Conservation (phyloP, 2,888 invertebrate genomes). For the Campoplex capitator region DNA sequence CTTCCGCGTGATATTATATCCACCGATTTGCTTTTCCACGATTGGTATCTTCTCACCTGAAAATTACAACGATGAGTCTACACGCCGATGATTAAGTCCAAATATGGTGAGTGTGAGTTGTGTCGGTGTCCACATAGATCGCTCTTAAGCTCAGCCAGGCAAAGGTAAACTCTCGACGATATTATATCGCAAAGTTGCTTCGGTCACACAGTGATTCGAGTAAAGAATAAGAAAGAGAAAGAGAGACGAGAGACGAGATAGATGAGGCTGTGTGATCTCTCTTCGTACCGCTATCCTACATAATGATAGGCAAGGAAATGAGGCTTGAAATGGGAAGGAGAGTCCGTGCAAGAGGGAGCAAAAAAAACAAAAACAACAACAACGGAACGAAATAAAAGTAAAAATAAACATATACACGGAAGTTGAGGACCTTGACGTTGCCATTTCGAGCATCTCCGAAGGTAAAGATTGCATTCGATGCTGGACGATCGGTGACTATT, state of each 20-base stretch:
- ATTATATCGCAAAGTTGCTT: conserved; percentile 51
- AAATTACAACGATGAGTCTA: conserved; percentile 62
- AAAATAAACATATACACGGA: conserved; percentile 74
- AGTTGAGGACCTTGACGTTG: conserved; percentile 76
- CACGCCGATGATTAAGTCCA: conserved; percentile 71
- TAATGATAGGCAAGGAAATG: conserved; percentile 71
- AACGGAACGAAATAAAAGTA: conserved; percentile 49
- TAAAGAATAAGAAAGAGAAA: not conserved
- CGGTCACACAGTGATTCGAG: conserved; percentile 36
- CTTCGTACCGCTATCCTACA: conserved; percentile 19
- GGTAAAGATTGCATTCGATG: conserved; percentile 45
- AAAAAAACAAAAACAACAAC: conserved; percentile 45
- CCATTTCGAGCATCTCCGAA: conserved; percentile 74
- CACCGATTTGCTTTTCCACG: conserved; percentile 21
- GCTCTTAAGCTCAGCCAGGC: conserved; percentile 36
- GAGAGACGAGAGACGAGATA: conserved; percentile 9
- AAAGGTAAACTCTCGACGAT: conserved; percentile 51
- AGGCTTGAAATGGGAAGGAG: conserved; percentile 63
- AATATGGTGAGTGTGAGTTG: conserved; percentile 69
- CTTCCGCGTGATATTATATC: conserved; percentile 11
- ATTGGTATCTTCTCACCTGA: conserved; percentile 36
- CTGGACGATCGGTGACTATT: conserved; percentile 30
- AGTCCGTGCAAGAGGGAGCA: conserved; percentile 61
- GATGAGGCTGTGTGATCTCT: conserved; percentile 33
- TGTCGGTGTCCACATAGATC: conserved; percentile 69